Evolutionary conservation across 2,113 vertebrate species (phyloP).

Genomic region (Anoplopoma fimbria): DNA sequence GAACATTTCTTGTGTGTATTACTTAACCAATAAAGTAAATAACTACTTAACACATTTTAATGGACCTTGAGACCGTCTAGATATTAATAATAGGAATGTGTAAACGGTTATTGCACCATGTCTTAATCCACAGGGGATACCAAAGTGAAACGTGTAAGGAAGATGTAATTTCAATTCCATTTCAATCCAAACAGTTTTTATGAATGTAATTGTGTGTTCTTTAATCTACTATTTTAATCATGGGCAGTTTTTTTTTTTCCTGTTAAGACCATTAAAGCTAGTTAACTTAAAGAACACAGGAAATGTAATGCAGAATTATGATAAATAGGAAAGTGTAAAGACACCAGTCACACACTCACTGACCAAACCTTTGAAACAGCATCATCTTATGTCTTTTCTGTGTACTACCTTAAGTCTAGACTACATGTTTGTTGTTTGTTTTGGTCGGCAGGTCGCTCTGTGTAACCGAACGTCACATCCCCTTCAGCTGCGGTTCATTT

Average conservation of each 20-base stretch:
- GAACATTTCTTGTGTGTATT: not conserved
- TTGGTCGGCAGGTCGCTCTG: constrained; percentile 24
- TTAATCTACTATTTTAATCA: not conserved
- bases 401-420: constrained; percentile 40
- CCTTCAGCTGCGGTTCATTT: constrained; percentile 23
- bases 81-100: not conserved
- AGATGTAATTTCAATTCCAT: not conserved
- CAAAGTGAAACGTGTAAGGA: not conserved
- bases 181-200: not conserved
- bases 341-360: constrained; percentile 15
- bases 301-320: not conserved
- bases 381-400: constrained; percentile 43
- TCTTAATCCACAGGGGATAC: not conserved
- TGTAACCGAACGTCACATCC: constrained; percentile 36
- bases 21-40: not conserved
- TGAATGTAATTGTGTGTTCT: not conserved
- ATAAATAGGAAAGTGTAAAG: not conserved
- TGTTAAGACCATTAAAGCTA: not conserved
- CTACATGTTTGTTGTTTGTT: constrained; percentile 25
- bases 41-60: constrained; percentile 7
- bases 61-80: not conserved
- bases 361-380: constrained; percentile 55
- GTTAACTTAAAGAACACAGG: not conserved
- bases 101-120: not conserved
- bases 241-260: not conserved